phyloP scores from a whole-genome alignment of 2,888 invertebrate species.

The Lasioglossum marginatum region DNA sequence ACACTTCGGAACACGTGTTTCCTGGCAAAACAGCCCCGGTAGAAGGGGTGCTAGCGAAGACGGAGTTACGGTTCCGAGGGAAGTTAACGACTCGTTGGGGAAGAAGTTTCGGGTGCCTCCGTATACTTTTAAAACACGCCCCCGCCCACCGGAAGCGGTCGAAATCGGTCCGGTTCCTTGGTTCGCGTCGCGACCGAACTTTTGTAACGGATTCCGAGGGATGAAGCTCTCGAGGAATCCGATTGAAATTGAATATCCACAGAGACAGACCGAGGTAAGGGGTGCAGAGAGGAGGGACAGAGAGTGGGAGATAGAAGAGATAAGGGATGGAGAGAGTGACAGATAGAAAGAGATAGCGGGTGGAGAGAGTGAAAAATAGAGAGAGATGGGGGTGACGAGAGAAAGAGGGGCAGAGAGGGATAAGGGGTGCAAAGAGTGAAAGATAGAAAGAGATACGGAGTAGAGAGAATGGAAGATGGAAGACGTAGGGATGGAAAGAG shows the following conservation, averaged over 20 bases:
- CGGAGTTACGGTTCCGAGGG: constrained; percentile 25
- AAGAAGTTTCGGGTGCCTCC: constrained; percentile 27
- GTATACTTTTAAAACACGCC: constrained; percentile 54
- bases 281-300: too few relatives aligned
- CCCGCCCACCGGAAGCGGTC: constrained; percentile 26
- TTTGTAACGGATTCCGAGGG: constrained; percentile 51
- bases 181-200: constrained; percentile 46
- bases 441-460: background rate
- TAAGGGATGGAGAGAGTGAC: background rate
- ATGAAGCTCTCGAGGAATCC: constrained; percentile 57
- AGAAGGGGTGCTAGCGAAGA: background rate
- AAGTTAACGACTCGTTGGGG: constrained; percentile 46
- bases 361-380: background rate
- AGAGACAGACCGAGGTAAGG: background rate
- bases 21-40: background rate
- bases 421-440: background rate
- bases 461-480: background rate
- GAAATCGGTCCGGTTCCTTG: constrained; percentile 48
- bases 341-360: too few relatives aligned
- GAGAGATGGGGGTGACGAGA: too few relatives aligned
- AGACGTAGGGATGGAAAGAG: background rate
- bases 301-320: background rate
- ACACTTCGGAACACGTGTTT: constrained; percentile 33
- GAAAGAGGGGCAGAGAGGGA: too few relatives aligned
- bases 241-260: constrained; percentile 67